A percentile compares a stretch with the other conserved stretches of the same genome.
These are phyloP conservation scores for Actinostola sp. DNA, from an alignment of 92 coral and sea anemone genomes.

Conservation along the genomic window DNA sequence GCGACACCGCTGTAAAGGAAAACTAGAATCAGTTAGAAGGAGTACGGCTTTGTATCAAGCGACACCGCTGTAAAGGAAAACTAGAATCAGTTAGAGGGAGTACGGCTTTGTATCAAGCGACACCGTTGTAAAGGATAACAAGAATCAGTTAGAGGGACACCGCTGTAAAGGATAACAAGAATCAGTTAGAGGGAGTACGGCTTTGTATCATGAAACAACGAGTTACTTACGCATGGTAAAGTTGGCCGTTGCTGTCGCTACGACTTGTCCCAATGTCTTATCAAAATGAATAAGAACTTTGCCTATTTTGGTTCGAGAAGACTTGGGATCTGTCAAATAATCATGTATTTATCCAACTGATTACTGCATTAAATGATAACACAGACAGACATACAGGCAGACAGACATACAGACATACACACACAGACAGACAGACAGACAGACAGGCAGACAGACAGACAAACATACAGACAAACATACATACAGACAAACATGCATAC, in stretches of 20 bases:
- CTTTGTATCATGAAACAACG: not conserved
- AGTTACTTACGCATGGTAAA: constrained; percentile 64
- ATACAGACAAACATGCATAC: too few species aligned
- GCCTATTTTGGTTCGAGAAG: constrained; percentile 52
- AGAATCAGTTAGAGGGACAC: constrained; percentile 1
- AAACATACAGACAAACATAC: too few species aligned
- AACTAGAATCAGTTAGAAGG: not conserved
- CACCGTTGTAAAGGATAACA: constrained; percentile 41
- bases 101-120: constrained; percentile 18
- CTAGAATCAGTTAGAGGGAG: not conserved
- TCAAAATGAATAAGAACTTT: constrained; percentile 60
- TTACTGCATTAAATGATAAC: too few species aligned
- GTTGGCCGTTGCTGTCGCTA: constrained; percentile 67
- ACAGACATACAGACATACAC: too few species aligned
- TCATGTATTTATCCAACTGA: not conserved
- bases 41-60: too few species aligned
- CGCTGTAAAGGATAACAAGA: not conserved
- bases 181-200: not conserved
- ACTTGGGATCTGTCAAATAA: constrained; percentile 32
- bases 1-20: constrained; percentile 46
- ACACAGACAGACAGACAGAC: too few species aligned
- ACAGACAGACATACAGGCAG: too few species aligned
- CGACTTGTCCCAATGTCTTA: constrained; percentile 23
- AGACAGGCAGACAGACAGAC: too few species aligned
- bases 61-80: constrained; percentile 45